Evolutionary conservation across 1,140 invertebrate genomes (phyloP).

Genomic region (Zaprionus nigranus): DNA sequence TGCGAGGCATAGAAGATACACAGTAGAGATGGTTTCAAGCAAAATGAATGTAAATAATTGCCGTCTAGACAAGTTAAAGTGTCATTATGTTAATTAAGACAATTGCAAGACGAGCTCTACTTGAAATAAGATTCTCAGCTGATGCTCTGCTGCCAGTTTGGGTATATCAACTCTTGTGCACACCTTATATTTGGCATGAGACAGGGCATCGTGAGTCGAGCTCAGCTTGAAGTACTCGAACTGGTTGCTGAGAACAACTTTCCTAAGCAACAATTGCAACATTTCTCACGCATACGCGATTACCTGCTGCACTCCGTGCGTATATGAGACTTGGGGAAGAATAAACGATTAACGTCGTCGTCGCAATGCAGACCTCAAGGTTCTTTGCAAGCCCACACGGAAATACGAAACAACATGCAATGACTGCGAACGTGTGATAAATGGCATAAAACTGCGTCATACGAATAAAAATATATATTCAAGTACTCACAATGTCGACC

Average conservation of each 20-base stretch:
- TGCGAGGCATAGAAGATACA: not conserved
- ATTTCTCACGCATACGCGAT: conserved; percentile 14
- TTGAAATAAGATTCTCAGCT: conserved; percentile 16
- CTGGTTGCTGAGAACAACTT: not conserved
- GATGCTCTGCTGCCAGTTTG: not conserved
- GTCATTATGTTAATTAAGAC: conserved; percentile 71
- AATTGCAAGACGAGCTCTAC: conserved; percentile 25
- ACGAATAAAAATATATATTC: conserved; percentile 9
- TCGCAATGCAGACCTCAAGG: conserved; percentile 57
- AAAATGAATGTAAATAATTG: conserved; percentile 36
- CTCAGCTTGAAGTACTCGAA: not conserved
- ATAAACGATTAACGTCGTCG: not conserved
- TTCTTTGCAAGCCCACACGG: conserved; percentile 66
- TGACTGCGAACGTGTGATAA: conserved; percentile 38
- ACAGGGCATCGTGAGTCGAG: not conserved
- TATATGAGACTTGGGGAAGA: not conserved
- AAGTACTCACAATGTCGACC: conserved; percentile 4
- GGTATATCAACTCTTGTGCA: too few species aligned
- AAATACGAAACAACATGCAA: conserved; percentile 49
- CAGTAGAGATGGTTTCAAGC: not conserved
- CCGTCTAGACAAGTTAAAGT: conserved; percentile 70
- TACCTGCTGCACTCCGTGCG: conserved; percentile 8
- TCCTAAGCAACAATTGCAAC: conserved; percentile 14
- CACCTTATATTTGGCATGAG: not conserved
- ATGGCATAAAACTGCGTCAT: conserved; percentile 46